phyloP scores from a whole-genome alignment of 2,888 invertebrate genomes.

The Drosophila colorata region DNA sequence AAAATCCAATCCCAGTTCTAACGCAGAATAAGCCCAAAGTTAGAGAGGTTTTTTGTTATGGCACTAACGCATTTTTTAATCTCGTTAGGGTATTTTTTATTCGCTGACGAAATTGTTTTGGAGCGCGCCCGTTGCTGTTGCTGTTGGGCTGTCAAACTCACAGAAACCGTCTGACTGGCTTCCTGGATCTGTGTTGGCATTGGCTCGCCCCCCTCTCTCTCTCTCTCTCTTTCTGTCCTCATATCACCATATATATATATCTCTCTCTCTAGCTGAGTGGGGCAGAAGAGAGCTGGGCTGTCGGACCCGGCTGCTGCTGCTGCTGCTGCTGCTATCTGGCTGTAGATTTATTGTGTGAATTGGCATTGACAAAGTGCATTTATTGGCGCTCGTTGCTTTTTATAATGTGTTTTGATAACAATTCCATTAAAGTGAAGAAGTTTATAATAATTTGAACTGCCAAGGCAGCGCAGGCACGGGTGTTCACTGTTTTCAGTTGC shows the following conservation, averaged over 20 bases:
- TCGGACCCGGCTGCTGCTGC: constrained; percentile 28
- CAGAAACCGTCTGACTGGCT: constrained; percentile 56
- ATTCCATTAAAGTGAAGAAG: constrained; percentile 83
- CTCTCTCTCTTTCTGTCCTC: background rate
- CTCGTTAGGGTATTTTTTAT: constrained; percentile 25
- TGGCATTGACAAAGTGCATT: constrained; percentile 84
- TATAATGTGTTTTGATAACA: constrained; percentile 81
- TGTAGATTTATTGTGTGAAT: constrained; percentile 83
- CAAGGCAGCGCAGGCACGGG: constrained; percentile 23
- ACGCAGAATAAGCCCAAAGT: background rate
- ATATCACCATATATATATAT: background rate
- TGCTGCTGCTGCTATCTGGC: constrained; percentile 75
- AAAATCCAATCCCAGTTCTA: too few species aligned
- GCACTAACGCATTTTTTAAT: too few species aligned
- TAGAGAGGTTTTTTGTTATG: background rate
- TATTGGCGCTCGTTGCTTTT: constrained; percentile 74
- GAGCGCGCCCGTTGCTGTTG: constrained; percentile 12
- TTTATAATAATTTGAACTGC: constrained; percentile 80
- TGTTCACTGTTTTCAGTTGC: constrained; percentile 20
- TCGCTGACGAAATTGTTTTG: constrained; percentile 9
- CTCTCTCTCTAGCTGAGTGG: background rate
- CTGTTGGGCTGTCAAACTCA: constrained; percentile 50
- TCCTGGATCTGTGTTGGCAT: constrained; percentile 54
- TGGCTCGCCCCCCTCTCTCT: constrained; percentile 11
- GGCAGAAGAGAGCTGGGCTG: background rate